Conservation (phyloP, 2,113 vertebrate genomes). For the Leuciscus idus region DNA sequence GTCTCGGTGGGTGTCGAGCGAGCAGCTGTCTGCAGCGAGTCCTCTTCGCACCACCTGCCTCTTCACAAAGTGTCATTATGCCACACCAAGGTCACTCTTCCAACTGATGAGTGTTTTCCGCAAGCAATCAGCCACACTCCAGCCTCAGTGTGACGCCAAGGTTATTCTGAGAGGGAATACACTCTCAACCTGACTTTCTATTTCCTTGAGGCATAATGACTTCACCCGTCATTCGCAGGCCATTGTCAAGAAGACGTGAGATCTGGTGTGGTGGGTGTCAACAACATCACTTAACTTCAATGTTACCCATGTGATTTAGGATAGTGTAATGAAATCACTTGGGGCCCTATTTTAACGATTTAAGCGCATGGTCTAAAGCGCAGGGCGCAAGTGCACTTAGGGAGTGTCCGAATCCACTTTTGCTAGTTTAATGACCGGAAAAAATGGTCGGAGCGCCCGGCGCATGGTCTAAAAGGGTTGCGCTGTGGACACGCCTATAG, state of each 20-base stretch:
- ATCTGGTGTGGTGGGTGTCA: slow-evolving; percentile 7
- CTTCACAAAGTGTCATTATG: slow-evolving; percentile 52
- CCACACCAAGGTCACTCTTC: slow-evolving; percentile 54
- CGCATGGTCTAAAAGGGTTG: no score
- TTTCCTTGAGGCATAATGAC: slow-evolving; percentile 49
- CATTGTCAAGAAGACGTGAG: slow-evolving; percentile 6
- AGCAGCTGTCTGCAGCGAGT: slow-evolving; percentile 27
- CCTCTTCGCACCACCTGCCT: slow-evolving; percentile 50
- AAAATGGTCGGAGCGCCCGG: no score
- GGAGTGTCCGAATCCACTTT: no score
- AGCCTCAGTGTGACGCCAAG: slow-evolving; percentile 50
- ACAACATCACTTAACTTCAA: slow-evolving; percentile 10
- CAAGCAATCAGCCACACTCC: slow-evolving; percentile 53
- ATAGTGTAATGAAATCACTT: background rate
- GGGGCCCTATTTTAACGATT: no score
- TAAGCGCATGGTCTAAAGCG: no score
- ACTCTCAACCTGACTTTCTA: slow-evolving; percentile 2
- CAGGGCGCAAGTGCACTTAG: no score
- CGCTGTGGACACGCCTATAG: no score
- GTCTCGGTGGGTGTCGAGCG: background rate
- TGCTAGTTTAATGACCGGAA: no score
- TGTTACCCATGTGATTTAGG: background rate
- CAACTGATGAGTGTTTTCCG: slow-evolving; percentile 48
- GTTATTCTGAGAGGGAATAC: slow-evolving; percentile 48
- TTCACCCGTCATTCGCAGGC: slow-evolving; percentile 3